Percentiles rank a stretch among this genome's conserved stretches.
These are phyloP conservation scores for Xiphias gladius DNA, from an alignment of 2,113 vertebrate species.

Conservation along the genomic window DNA sequence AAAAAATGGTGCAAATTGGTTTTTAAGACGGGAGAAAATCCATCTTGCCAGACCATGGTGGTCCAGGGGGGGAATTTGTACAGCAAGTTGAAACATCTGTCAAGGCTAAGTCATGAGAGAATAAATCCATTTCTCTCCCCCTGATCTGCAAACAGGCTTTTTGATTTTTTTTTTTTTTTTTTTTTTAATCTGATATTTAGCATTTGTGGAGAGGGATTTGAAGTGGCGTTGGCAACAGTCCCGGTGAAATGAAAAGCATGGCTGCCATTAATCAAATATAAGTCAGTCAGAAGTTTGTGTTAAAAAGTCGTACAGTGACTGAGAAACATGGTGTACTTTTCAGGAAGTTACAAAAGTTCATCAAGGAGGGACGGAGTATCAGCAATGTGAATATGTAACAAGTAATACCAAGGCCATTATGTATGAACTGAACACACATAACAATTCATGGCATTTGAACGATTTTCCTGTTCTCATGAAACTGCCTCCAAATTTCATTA, in stretches of 20 bases:
- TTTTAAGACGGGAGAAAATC: constrained; percentile 25
- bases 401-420: background rate
- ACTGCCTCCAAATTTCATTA: constrained; percentile 11
- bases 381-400: too few relatives aligned
- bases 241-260: constrained; percentile 4
- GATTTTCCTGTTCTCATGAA: background rate
- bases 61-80: constrained; percentile 7
- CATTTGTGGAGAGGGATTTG: background rate
- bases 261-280: constrained; percentile 7
- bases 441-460: background rate
- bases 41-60: constrained; percentile 17
- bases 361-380: background rate
- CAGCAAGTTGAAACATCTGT: constrained; percentile 17
- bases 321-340: background rate
- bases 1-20: constrained; percentile 2
- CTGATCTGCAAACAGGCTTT: constrained; percentile 6
- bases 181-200: background rate
- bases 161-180: constrained; percentile 1
- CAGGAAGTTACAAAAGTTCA: background rate
- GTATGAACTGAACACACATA: too few relatives aligned
- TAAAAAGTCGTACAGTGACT: background rate
- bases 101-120: constrained; percentile 24
- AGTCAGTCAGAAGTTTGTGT: constrained; percentile 7
- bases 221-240: background rate
- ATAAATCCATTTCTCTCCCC: background rate